A percentile compares a stretch with the other conserved stretches of the same genome.
These are phyloP conservation scores for Syndactyla subalaris DNA, from an alignment of 2,797 vertebrate genomes.

Conservation along the genomic window DNA sequence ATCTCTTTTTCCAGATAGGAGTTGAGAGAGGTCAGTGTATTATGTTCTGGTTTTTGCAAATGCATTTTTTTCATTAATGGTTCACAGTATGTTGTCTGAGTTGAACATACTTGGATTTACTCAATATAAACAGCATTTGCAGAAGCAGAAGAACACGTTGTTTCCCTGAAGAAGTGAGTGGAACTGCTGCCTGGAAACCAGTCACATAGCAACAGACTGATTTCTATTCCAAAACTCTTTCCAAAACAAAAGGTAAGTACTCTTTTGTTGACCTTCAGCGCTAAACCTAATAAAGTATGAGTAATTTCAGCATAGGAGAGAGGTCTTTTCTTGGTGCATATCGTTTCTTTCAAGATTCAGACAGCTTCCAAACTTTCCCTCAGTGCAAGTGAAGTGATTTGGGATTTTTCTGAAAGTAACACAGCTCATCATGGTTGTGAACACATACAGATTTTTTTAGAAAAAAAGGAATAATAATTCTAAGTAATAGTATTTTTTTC, in stretches of 20 bases:
- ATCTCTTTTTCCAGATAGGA: neutral
- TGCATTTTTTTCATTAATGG: neutral
- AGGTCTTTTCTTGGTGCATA: accelerated
- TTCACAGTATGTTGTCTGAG: constrained; percentile 6
- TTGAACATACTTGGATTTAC: constrained; percentile 35
- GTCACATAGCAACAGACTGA: constrained; percentile 52
- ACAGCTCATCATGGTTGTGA: neutral
- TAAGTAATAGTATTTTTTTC: neutral
- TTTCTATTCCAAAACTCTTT: constrained; percentile 57
- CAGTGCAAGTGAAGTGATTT: neutral
- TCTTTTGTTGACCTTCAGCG: constrained; percentile 38
- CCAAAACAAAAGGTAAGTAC: constrained; percentile 67
- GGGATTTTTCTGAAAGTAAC: neutral
- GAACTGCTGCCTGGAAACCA: constrained; percentile 60
- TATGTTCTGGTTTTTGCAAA: constrained; percentile 57
- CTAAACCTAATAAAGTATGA: neutral
- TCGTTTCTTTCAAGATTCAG: neutral
- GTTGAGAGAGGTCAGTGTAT: constrained; percentile 7
- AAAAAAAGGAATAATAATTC: neutral
- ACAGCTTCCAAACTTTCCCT: neutral
- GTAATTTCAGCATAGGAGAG: neutral
- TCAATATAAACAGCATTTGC: constrained; percentile 58
- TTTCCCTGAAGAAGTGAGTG: constrained; percentile 26
- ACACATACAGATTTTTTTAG: neutral
- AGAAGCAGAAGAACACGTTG: constrained; percentile 10